phyloP scores from a whole-genome alignment of 2,888 invertebrate genomes.

The Eristalis pertinax region DNA sequence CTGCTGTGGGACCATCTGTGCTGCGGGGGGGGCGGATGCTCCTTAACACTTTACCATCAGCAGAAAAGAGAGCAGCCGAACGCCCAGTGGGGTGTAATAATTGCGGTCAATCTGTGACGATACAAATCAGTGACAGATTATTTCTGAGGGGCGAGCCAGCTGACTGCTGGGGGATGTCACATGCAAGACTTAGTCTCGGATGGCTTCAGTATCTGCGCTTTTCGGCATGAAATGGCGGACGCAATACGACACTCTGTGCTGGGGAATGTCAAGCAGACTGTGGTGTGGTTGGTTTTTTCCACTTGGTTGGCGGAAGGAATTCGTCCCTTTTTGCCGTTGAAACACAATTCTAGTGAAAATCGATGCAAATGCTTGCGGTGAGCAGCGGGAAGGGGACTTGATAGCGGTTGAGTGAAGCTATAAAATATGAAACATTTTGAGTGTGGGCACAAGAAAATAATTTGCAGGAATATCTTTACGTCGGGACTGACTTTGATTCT shows the following conservation, averaged over 20 bases:
- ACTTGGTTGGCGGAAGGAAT: background rate
- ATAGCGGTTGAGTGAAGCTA: slow-evolving; percentile 12
- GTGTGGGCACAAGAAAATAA: background rate
- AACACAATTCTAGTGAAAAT: slow-evolving; percentile 42
- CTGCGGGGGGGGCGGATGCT: slow-evolving; percentile 20
- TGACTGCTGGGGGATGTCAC: background rate
- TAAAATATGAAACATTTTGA: slow-evolving; percentile 1
- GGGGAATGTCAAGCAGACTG: slow-evolving; percentile 16
- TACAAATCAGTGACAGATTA: slow-evolving; percentile 67
- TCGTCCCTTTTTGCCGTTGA: slow-evolving; percentile 3
- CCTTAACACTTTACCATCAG: slow-evolving; percentile 51
- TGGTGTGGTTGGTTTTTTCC: slow-evolving; percentile 8
- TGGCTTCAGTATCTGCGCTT: background rate
- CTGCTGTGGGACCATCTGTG: background rate
- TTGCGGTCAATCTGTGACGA: slow-evolving; percentile 68
- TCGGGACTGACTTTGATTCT: no score
- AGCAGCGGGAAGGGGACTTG: background rate
- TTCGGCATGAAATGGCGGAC: slow-evolving; percentile 5
- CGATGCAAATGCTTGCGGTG: background rate
- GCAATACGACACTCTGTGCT: slow-evolving; percentile 12
- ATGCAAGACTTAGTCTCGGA: slow-evolving; percentile 2
- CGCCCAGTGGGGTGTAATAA: slow-evolving; percentile 49
- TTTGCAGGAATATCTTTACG: background rate
- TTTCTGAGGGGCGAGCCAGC: slow-evolving; percentile 8
- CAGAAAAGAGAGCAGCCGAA: slow-evolving; percentile 4